Evolutionary conservation across 2,888 invertebrate species (phyloP), one percentile per base, ranked within the genome.

Genomic region (Bugula neritina): DNA sequence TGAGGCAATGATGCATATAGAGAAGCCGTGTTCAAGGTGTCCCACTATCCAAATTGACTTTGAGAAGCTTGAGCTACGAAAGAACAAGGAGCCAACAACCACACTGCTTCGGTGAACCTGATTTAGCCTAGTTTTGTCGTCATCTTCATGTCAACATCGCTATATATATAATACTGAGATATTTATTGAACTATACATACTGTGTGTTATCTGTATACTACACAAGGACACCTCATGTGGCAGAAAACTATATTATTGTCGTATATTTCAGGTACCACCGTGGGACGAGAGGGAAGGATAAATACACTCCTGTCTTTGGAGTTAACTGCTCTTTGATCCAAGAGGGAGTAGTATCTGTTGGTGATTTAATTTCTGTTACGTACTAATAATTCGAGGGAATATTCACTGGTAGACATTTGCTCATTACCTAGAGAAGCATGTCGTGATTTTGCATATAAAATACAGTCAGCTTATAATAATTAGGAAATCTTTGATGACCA

Each of bases 1-100:
- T 5, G 29, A 63, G 31, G 63, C 63, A 25, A n/a, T 63, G 17
- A 25, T 63, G 5, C 31, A 10, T 31, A 63, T 31, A 13, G 63
- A 63, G 27, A 63, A 31, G 63, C 63, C 63, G 31, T 63, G 63
- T 27, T 31, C 63, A 25, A 63, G 63, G 31, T 63, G 63, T 63
- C 31, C 34, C 5, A 27, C 13, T 31, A 63, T 63, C 17, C 10
- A 63, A 13, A 31, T 63, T 29, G 31, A 63, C 27, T 63, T 25
- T 34, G 17, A 25, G 10, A 21, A 34, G 13, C 31, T 13, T 13
- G 63, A 63, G 34, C 13, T 63, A n/a, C 27, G 31, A 5, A 63
- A 31, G 27, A 63, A 63, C n/a, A 13, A 34, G 10, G 63, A 63
- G n/a, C 63, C 63, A n/a, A 63, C 31, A 31, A 63, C 13, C 27